Conservation (phyloP, 2,797 vertebrate species). For the Enteromius anoplus region DNA sequence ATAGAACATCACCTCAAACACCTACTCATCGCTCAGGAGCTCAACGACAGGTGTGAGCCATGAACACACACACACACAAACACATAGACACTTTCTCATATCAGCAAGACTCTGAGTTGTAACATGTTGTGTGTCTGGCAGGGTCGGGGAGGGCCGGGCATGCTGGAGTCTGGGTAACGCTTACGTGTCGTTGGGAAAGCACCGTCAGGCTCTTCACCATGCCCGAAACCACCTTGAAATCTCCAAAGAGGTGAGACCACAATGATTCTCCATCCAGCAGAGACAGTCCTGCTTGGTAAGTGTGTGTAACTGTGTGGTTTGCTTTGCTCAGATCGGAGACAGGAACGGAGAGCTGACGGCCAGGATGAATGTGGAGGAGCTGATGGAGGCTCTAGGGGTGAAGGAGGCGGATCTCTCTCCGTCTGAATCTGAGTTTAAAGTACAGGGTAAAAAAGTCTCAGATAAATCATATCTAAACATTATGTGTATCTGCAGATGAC, state of each 20-base stretch:
- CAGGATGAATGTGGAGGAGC: slow-evolving; percentile 86
- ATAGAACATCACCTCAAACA: slow-evolving; percentile 94
- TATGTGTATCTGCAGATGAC: not conserved
- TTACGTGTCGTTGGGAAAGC: slow-evolving; percentile 89
- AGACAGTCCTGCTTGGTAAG: not conserved
- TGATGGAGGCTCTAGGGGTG: slow-evolving; percentile 84
- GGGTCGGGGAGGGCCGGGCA: slow-evolving; percentile 95
- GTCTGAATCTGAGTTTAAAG: slow-evolving; percentile 86
- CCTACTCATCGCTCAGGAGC: slow-evolving; percentile 92
- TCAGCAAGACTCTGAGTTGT: not conserved
- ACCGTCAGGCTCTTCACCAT: slow-evolving; percentile 89
- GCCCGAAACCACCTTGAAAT: slow-evolving; percentile 92
- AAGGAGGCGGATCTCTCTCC: slow-evolving; percentile 76
- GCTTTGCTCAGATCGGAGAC: slow-evolving; percentile 85
- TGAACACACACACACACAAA: not conserved
- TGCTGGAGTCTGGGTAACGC: slow-evolving; percentile 98
- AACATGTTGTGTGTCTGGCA: slow-evolving; percentile 60
- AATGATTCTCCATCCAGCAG: not conserved
- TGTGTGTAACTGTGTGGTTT: not conserved
- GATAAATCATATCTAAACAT: not conserved
- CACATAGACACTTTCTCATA: not conserved
- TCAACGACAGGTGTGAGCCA: slow-evolving; percentile 85
- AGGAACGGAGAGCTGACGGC: slow-evolving; percentile 88
- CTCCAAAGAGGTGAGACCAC: slow-evolving; percentile 86
- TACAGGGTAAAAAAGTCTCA: slow-evolving; percentile 82